Base-by-base conservation (phyloP, 2,797 vertebrate species). In the Pseudotriccus pelzelni region DNA sequence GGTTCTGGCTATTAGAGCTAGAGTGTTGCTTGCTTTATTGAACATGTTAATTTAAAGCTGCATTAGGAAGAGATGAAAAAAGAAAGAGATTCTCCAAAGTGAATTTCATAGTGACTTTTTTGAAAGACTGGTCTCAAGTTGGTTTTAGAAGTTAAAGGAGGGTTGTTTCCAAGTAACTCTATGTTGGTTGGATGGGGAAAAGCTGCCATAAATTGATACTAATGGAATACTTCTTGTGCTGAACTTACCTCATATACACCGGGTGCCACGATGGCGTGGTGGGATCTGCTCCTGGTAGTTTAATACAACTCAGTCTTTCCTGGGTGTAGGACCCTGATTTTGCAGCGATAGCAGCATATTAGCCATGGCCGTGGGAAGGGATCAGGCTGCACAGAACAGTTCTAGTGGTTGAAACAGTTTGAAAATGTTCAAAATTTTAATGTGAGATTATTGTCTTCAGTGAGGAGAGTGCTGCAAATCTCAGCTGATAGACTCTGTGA, bases 1-100 rank as follows among this genome's bases (percentile, higher is more conserved):
- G 87, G 69, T 95, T 96, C 87, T 85, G 78, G 46, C 91, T 94
- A 72, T 96, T 96, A 85, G 90, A 96, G 86, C 58, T 91, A 43
- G 80, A 92, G 63, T 78, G 77, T 90, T 96, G 34, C 93, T 96
- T 94, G 79, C 43, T 64, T 96, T 97, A 96, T 82, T 95, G 94
- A 96, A 94, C 41, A 56, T 74, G 59, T 76, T 96, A 94, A 97
- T 95, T 93, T 90, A 96, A 95, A 96, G 36, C 79, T 94, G 66
- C 62, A 34, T 93, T 95, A 89, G 84, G 63, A 96, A 96, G 72
- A 94, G 84, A 84, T 84, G 36, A 30, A 37, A 55, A 64, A 43
- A 25, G 27, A 63, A 30, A 93, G 88, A 86, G 34, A 52, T 70
- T 79, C 36, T 94, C 59, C 44, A 69, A 94, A 79, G 28, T 60